Evolutionary conservation across 2,113 vertebrate genomes (phyloP).

Genomic region (Zosterops borbonicus): DNA sequence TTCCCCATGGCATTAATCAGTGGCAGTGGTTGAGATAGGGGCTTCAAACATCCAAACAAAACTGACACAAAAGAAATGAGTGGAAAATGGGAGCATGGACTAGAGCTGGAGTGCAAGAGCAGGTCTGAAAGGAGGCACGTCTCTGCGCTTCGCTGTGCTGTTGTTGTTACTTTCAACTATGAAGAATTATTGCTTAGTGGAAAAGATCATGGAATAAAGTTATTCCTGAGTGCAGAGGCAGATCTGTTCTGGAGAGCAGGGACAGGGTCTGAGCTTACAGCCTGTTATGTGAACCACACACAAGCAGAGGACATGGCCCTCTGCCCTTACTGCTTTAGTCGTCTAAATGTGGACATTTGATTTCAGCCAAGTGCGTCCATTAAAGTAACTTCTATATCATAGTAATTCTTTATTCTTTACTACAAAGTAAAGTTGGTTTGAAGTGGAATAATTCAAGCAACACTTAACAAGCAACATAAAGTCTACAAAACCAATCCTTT

Average conservation of each 20-base stretch:
- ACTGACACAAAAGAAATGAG: fast-evolving
- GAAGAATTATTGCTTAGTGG: neutral
- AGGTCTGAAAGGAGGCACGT: neutral
- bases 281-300: neutral
- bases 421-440: neutral
- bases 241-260: neutral
- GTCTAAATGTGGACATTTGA: neutral
- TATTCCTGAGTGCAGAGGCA: fast-evolving
- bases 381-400: neutral
- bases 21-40: fast-evolving
- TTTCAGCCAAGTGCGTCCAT: neutral
- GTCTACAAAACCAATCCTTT: neutral
- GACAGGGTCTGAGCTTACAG: neutral
- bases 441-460: neutral
- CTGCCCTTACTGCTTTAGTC: neutral
- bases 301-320: neutral
- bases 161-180: neutral
- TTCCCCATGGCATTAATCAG: neutral
- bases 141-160: neutral
- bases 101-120: neutral
- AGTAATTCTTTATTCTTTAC: neutral
- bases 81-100: neutral
- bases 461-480: neutral
- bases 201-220: neutral
- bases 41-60: neutral